Base-by-base conservation (phyloP, 2,797 vertebrate species). In the Columba guinea region DNA sequence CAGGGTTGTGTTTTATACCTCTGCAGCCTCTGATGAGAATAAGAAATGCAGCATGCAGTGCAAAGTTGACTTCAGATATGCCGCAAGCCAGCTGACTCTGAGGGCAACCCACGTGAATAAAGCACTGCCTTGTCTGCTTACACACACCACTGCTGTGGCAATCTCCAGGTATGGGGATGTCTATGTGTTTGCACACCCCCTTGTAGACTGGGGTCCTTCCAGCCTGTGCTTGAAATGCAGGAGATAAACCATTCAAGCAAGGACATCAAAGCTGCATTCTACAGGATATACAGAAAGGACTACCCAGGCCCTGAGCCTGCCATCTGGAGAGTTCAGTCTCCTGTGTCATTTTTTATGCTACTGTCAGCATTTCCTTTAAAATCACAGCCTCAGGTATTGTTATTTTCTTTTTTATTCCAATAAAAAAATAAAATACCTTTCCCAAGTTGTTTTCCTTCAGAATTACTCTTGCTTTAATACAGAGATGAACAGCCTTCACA, bases 1-100 rank as follows among this genome's bases (percentile, higher is more conserved):
- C 34, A 92, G 46, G 24, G 56, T 12, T 67, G 48, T 78, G 68
- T 73, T 93, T 92, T 95, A 74, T 75, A 78, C 48, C 55, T 92
- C 60, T 3, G 3, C 60, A 83, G 28, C 19, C 63, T 84, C 78
- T 70, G 81, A 68, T 74, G 63, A 79, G 85, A 94, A 84, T 74
- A 89, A 16, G 49, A 83, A 93, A 80, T 87, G 71, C 46, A 92
- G 16, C 30, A 75, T 3, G 12, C 23, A 75, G 41, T 64, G 67
- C 34, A 60, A 71, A 48, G 37, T 58, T 87, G 81, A 87, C 70
- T 94, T 73, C 58, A 80, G 67, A 39, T 79, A n/a, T 53, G 44
- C 59, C 86, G 87, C 48, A 56, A 76, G 59, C 32, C 63, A 69
- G 30, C 6, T 3, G 7, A 7, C 67, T 86, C 28, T 4, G 53